Percentiles rank a stretch among this genome's conserved stretches.
phyloP scores from a whole-genome alignment of 2,888 invertebrate genomes.

The Polydrusus pterygomalis region DNA sequence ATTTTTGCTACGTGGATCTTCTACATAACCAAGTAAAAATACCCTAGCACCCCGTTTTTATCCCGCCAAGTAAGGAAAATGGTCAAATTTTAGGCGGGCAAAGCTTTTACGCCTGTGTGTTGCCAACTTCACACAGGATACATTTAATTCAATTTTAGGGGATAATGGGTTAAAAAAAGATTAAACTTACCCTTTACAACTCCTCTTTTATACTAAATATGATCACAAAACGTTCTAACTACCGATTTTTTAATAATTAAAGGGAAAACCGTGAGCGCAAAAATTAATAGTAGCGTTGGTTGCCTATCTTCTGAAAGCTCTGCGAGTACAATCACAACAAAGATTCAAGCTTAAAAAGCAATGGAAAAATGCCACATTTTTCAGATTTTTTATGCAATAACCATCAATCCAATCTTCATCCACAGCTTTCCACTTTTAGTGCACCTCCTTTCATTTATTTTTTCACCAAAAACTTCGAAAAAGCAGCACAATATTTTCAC shows the following conservation, averaged over 20 bases:
- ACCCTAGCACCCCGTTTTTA: slow-evolving; percentile 59
- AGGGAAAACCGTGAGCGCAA: slow-evolving; percentile 33
- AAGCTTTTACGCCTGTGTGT: slow-evolving; percentile 49
- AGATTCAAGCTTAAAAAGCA: slow-evolving; percentile 32
- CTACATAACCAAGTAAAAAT: slow-evolving; percentile 62
- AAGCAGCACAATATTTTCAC: slow-evolving; percentile 44
- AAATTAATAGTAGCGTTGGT: slow-evolving; percentile 33
- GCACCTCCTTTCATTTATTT: slow-evolving; percentile 52
- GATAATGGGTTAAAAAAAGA: slow-evolving; percentile 9
- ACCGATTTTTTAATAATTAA: slow-evolving; percentile 38
- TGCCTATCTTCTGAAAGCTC: slow-evolving; percentile 44
- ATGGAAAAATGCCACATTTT: slow-evolving; percentile 23
- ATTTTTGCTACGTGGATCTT: slow-evolving; percentile 62
- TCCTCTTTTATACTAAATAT: neutral
- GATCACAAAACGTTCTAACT: neutral
- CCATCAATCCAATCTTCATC: slow-evolving; percentile 26
- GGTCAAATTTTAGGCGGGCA: slow-evolving; percentile 58
- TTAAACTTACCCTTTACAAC: neutral
- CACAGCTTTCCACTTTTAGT: slow-evolving; percentile 10
- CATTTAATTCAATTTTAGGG: slow-evolving; percentile 35
- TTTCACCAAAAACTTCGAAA: slow-evolving; percentile 34
- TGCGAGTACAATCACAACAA: slow-evolving; percentile 48
- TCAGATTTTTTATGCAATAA: slow-evolving; percentile 23
- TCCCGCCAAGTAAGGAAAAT: slow-evolving; percentile 61
- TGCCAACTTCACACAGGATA: slow-evolving; percentile 54